Base-by-base conservation (phyloP, 2,888 invertebrate species). In the Bellardia bayeri region DNA sequence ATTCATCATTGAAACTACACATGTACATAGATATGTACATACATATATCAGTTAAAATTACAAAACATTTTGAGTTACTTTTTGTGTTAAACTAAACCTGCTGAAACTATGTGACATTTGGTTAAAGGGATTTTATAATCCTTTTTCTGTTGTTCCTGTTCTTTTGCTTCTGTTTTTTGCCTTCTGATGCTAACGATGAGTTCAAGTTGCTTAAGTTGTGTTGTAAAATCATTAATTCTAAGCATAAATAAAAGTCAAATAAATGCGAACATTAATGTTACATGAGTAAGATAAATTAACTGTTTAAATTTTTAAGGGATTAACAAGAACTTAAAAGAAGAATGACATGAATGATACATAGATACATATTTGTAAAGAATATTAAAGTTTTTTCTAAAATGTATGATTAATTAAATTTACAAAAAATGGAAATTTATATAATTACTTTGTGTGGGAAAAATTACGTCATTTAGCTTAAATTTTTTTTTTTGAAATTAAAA, bases 171-270 rank as follows among this genome's bases (percentile, higher is more conserved):
- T 16, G 13, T 66, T 6, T 58, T 58, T 42, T 68, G 42, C 45
- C 64, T 82, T 82, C 16, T 66, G 23, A 58, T 78, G 76, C 40
- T 30, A 71, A 58, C 23, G 30, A 78, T 49, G 11, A 33, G n/a
- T 69, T 82, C 14, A 33, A 69, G 30, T 13, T 45, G 33, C 14
- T 42, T 14, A 5, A 30, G 23, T 33, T 72, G 30, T 74, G 3
- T 16, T 30, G 1, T 71, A 42, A 82, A 78, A 74, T 72, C 64
- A 82, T 82, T 72, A 82, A 78, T 86, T 68, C 37, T 30, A 61
- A 54, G 45, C 78, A 76, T 78, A 66, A 82, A 86, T 78, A 82
- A 82, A 86, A 86, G 72, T 74, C 72, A 82, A 82, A 72, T 69
- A 68, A 74, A 78, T 72, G 66, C 58, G 23, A 61, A 78, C 33